Evolutionary conservation across 2,888 invertebrate species (phyloP).

Genomic region (Zelleria hepariella): DNA sequence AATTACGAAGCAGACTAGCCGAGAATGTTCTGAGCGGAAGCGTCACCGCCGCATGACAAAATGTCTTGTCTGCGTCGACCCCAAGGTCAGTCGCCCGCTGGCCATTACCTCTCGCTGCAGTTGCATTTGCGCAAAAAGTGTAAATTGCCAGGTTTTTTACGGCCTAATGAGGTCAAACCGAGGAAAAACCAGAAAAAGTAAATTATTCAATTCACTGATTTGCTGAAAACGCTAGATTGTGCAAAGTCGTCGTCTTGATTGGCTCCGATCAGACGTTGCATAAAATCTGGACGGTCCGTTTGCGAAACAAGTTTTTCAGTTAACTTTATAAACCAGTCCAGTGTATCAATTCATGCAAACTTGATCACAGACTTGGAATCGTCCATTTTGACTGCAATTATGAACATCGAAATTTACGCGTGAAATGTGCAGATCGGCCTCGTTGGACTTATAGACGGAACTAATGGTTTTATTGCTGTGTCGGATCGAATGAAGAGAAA

Average conservation of each 20-base stretch:
- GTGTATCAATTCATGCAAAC: neutral
- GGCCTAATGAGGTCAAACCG: slow-evolving; percentile 45
- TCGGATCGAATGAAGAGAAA: neutral
- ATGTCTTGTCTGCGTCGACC: slow-evolving; percentile 29
- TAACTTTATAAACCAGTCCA: neutral
- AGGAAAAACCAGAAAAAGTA: slow-evolving; percentile 48
- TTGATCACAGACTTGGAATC: neutral
- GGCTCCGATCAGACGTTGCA: neutral
- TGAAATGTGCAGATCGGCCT: neutral
- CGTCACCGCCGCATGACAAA: slow-evolving; percentile 16
- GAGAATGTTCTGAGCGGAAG: slow-evolving; percentile 29
- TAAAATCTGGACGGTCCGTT: neutral
- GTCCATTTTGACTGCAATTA: neutral
- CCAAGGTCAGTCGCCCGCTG: slow-evolving; percentile 37
- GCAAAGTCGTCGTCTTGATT: neutral
- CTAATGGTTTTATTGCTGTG: neutral
- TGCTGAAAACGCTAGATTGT: slow-evolving; percentile 37
- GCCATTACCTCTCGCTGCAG: slow-evolving; percentile 42
- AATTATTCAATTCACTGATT: slow-evolving; percentile 41
- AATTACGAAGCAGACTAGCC: slow-evolving; percentile 11
- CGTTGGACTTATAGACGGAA: neutral
- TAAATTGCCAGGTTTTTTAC: slow-evolving; percentile 41
- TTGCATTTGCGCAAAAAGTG: slow-evolving; percentile 27
- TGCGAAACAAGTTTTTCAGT: neutral
- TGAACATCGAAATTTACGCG: neutral